These are phyloP conservation scores for Burhinus bistriatus DNA, from an alignment of 2,113 vertebrate genomes.

Conservation along the genomic window DNA sequence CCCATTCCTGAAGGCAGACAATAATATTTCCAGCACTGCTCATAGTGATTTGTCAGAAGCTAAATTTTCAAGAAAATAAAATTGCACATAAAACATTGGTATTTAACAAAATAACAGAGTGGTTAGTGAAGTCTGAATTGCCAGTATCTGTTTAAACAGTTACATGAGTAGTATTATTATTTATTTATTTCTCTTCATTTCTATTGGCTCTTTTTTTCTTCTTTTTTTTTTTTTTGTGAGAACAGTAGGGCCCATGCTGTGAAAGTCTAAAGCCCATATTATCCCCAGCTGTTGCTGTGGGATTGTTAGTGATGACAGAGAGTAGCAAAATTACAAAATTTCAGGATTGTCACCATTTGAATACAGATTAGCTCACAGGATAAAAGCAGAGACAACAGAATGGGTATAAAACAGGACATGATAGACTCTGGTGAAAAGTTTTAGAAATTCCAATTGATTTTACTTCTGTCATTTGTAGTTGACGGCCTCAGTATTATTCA, in stretches of 20 bases:
- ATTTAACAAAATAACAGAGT: not conserved
- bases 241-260: not conserved
- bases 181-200: not conserved
- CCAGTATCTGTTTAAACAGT: not conserved
- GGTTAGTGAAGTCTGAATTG: not conserved
- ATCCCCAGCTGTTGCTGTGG: not conserved
- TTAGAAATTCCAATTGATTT: not conserved
- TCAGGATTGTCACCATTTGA: not conserved
- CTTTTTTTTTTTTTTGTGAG: not conserved
- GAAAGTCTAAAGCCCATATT: not conserved
- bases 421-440: not conserved
- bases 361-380: not conserved
- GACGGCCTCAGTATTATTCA: not conserved
- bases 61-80: conserved; percentile 62
- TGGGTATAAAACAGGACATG: not conserved
- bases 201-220: not conserved
- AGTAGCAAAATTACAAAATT: not conserved
- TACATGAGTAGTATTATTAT: not conserved
- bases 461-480: not conserved
- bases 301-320: not conserved
- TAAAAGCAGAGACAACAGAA: not conserved
- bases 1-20: conserved; percentile 95
- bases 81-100: not conserved
- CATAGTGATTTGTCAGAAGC: conserved; percentile 96
- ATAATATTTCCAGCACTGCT: conserved; percentile 98